phyloP scores from a whole-genome alignment of 2,888 invertebrate genomes.

The Ichneumon xanthorius region DNA sequence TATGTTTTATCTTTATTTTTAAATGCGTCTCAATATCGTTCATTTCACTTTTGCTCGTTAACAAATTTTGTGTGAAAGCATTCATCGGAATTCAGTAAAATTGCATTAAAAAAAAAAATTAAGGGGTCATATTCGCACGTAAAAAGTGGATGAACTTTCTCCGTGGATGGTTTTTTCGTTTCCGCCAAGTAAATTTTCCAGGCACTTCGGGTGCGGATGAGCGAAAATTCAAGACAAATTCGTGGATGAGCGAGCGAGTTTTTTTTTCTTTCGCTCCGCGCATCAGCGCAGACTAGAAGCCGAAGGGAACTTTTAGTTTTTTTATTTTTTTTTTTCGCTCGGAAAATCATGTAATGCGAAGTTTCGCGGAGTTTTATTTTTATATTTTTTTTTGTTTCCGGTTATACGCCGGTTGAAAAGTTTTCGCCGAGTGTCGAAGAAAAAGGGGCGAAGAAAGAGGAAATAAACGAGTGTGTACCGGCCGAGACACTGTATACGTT shows the following conservation, averaged over 20 bases:
- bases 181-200: background rate
- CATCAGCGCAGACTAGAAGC: slow-evolving; percentile 50
- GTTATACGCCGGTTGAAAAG: slow-evolving; percentile 50
- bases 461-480: slow-evolving; percentile 31
- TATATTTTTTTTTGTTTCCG: background rate
- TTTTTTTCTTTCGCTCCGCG: slow-evolving; percentile 1
- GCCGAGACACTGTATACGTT: slow-evolving; percentile 32
- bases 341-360: slow-evolving; percentile 57
- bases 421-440: slow-evolving; percentile 39
- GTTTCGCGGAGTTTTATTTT: slow-evolving; percentile 31
- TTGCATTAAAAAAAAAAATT: too few species aligned
- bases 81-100: too few species aligned
- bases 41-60: too few species aligned
- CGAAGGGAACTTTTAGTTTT: slow-evolving; percentile 32
- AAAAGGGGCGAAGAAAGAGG: slow-evolving; percentile 33
- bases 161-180: background rate
- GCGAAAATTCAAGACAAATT: slow-evolving; percentile 28
- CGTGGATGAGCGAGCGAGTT: slow-evolving; percentile 9
- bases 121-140: too few species aligned
- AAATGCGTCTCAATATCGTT: too few species aligned
- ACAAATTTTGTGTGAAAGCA: too few species aligned
- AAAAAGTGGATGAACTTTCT: too few species aligned
- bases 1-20: background rate
- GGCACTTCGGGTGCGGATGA: background rate
- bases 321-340: slow-evolving; percentile 21